phyloP scores from a whole-genome alignment of 2,888 invertebrate genomes.

The Pterobdella sp. region DNA sequence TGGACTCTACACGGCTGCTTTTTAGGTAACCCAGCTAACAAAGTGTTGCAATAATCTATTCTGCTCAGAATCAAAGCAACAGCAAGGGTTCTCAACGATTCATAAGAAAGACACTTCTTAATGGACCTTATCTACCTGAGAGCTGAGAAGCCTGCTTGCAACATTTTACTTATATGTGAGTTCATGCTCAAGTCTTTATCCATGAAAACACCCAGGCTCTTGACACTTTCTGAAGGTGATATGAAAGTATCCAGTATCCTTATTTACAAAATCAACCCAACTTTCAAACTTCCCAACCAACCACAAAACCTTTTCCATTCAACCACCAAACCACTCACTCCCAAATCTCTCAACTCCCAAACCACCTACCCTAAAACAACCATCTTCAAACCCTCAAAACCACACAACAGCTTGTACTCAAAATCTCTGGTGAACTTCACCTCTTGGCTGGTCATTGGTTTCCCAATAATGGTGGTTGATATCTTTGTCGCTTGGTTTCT shows the following conservation, averaged over 20 bases:
- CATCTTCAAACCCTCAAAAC: background rate
- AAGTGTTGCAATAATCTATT: too few species aligned
- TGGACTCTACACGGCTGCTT: too few species aligned
- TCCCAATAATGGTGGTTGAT: constrained; percentile 30
- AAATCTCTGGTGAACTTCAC: constrained; percentile 25
- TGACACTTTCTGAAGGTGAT: background rate
- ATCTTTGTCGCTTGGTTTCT: constrained; percentile 27
- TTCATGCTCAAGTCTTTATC: too few species aligned
- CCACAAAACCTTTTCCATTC: background rate
- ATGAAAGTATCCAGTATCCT: background rate
- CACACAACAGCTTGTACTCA: background rate
- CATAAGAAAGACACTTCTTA: too few species aligned
- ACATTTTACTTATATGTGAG: too few species aligned
- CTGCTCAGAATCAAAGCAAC: too few species aligned
- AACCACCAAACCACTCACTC: background rate
- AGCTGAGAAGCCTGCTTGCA: too few species aligned
- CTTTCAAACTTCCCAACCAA: background rate
- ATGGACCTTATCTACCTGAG: too few species aligned
- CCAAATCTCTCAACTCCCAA: background rate
- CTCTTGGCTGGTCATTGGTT: constrained; percentile 30
- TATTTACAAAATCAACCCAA: background rate
- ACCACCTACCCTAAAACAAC: background rate
- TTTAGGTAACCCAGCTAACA: too few species aligned
- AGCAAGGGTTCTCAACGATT: too few species aligned
- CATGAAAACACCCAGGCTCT: background rate